A percentile compares a stretch with the other conserved stretches of the same genome.
Evolutionary conservation across 1,140 invertebrate genomes (phyloP).

Genomic region (Pseudoatta argentina): DNA sequence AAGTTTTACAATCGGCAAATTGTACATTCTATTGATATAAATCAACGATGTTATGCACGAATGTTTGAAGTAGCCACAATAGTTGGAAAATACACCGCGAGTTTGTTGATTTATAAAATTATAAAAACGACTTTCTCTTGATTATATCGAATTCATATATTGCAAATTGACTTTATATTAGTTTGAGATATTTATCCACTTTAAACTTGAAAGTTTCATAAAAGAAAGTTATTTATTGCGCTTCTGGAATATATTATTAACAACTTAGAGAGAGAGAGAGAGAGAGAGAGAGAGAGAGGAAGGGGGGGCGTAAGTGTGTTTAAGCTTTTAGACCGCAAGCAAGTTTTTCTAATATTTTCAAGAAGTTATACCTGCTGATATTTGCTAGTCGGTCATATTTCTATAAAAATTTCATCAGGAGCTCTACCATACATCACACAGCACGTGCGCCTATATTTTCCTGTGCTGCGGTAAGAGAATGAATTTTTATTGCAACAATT

Average conservation of each 20-base stretch:
- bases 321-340: constrained; percentile 24
- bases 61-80: not conserved
- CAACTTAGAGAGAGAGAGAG: not conserved
- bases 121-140: not conserved
- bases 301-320: not conserved
- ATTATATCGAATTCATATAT: not conserved
- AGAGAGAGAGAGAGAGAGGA: too few relatives aligned
- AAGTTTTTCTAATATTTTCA: constrained; percentile 62
- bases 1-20: constrained; percentile 14
- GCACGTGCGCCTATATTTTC: constrained; percentile 37
- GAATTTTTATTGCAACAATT: constrained; percentile 23
- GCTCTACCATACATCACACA: constrained; percentile 54
- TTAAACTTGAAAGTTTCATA: not conserved
- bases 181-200: constrained; percentile 27
- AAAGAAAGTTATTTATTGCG: not conserved
- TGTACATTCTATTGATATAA: not conserved
- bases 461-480: constrained; percentile 37
- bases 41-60: not conserved
- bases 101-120: constrained; percentile 23
- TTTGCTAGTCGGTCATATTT: constrained; percentile 29
- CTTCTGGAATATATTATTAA: constrained; percentile 60
- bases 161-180: constrained; percentile 33
- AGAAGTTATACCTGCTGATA: constrained; percentile 67
- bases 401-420: constrained; percentile 62
- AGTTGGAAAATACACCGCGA: not conserved